Conservation (phyloP, 64 coral and sea anemone genomes). For the Acropora yongei region DNA sequence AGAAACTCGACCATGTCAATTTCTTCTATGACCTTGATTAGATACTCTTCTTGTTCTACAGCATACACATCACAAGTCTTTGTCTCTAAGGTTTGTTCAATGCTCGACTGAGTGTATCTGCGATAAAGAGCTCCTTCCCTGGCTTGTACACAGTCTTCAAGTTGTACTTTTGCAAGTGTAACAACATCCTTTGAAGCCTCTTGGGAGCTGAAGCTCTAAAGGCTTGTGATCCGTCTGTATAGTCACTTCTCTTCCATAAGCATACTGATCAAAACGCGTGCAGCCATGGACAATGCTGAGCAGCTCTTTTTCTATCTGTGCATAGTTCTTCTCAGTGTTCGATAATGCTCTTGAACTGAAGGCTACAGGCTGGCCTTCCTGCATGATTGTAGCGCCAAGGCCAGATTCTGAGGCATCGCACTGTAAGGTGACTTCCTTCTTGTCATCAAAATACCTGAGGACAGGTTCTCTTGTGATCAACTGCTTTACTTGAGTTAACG, state of each 20-base stretch:
- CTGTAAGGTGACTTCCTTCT: not conserved
- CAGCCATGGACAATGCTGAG: constrained; percentile 47
- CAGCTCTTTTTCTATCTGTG: constrained; percentile 47
- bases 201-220: too few species aligned
- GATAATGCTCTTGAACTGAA: not conserved
- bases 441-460: not conserved
- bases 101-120: constrained; percentile 65
- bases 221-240: not conserved
- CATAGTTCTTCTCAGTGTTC: not conserved
- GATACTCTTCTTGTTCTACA: not conserved
- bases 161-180: constrained; percentile 53
- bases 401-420: constrained; percentile 25
- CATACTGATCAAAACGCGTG: not conserved
- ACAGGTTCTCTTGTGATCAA: constrained; percentile 2
- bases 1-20: constrained; percentile 34
- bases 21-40: constrained; percentile 39
- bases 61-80: constrained; percentile 32
- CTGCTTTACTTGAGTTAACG: constrained; percentile 23
- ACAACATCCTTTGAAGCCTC: not conserved
- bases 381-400: not conserved
- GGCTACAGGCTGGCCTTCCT: not conserved
- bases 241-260: not conserved
- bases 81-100: constrained; percentile 22
- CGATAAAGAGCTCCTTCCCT: constrained; percentile 45
- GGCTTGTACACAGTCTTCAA: constrained; percentile 39